Percentiles rank a stretch among this genome's conserved stretches.
These are phyloP conservation scores for Fabriciana adippe DNA, from an alignment of 2,888 invertebrate genomes.

Conservation along the genomic window DNA sequence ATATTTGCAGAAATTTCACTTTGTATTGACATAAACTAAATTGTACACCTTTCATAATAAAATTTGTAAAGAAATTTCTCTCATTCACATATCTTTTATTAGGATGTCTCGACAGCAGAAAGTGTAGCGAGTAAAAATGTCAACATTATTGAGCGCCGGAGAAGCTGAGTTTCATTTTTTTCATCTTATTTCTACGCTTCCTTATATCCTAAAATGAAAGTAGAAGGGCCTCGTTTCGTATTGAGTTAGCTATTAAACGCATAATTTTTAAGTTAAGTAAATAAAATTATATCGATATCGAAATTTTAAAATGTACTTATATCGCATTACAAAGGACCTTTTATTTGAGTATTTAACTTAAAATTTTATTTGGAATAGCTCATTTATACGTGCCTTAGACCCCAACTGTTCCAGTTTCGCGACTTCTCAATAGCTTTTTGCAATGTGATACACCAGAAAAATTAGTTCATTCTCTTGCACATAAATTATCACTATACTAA, in stretches of 20 bases:
- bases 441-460: no score
- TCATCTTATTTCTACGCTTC: constrained; percentile 7
- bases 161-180: constrained; percentile 5
- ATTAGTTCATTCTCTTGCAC: no score
- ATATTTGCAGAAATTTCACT: not conserved
- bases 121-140: constrained; percentile 12
- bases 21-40: constrained; percentile 7
- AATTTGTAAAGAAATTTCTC: not conserved
- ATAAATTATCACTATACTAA: no score
- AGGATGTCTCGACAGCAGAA: constrained; percentile 1
- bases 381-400: no score
- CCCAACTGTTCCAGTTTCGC: no score
- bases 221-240: not conserved
- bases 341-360: no score
- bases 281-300: no score
- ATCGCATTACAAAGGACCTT: no score
- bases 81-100: constrained; percentile 12
- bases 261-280: no score
- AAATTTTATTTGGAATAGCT: no score
- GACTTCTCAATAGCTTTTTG: no score
- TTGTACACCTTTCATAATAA: constrained; percentile 7
- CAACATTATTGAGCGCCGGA: constrained; percentile 10
- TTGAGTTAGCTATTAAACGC: not conserved
- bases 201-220: not conserved
- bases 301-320: no score